Evolutionary conservation across 2,888 invertebrate genomes (phyloP), one percentile per base, ranked within the genome.

Genomic region (Nasonovia ribisnigri): DNA sequence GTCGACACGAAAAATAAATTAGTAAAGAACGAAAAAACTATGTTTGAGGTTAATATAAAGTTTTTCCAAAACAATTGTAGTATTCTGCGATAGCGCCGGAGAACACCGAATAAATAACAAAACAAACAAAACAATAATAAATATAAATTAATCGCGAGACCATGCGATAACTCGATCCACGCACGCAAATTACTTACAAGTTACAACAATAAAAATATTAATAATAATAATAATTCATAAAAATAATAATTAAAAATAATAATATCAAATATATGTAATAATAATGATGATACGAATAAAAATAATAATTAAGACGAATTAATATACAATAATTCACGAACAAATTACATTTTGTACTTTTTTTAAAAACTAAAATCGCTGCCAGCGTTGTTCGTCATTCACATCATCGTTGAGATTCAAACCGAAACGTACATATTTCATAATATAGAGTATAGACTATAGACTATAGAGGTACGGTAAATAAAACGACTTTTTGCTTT

Each of bases 91-190:
- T 88, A 88, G 36, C 36, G 88, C 29, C 88, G 36, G 36, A 92
- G 51, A 87, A 92, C 92, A 67, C 87, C 92, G 92, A 88, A 92
- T 92, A 92, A 92, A 92, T 92, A 92, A 92, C 92, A 92, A 92
- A 92, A 91, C 67, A 48, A 91, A 92, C 54, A 92, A 92, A 92
- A 92, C 88, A 92, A 92, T 46, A 57, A 84, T 86, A 91, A 84
- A 46, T 86, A 91, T 84, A 91, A 84, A 92, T 86, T 57, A 67
- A 60, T 87, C 26, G 4, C 29, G n/a, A 26, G 24, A n/a, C 60
- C 54, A 13, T 60, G 67, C 6, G 57, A 46, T 60, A 60, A 36
- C 46, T 36, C 46, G 43, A 60, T n/a, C 24, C 54, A 46, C 46
- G 48, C 67, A 10, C 46, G 24, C 5, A 46, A 60, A 90, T n/a